phyloP scores from a whole-genome alignment of 2,888 invertebrate genomes.

The Athalia cordata region DNA sequence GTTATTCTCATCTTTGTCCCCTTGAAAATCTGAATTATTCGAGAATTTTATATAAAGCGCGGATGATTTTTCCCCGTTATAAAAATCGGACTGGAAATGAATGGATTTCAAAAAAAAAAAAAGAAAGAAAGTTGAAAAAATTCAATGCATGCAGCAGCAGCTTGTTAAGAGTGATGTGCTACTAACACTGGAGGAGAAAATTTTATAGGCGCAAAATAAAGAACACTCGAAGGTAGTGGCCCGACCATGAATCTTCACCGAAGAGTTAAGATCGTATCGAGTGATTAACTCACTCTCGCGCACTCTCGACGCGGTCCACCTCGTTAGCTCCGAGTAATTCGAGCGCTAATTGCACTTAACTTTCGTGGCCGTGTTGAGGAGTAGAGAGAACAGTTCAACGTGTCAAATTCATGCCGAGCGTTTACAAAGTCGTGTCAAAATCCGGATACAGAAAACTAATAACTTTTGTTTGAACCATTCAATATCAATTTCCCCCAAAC shows the following conservation, averaged over 20 bases:
- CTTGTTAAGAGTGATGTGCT: conserved; percentile 40
- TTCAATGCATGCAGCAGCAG: conserved; percentile 21
- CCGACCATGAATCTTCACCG: conserved; percentile 45
- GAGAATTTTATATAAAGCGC: too few species aligned
- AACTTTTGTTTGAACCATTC: not conserved
- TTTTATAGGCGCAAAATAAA: conserved; percentile 32
- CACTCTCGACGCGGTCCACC: conserved; percentile 61
- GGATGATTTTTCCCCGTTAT: too few species aligned
- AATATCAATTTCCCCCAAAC: not conserved
- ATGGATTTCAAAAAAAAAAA: conserved; percentile 8
- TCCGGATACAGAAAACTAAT: not conserved
- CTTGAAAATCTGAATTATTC: too few species aligned
- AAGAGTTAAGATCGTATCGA: conserved; percentile 65
- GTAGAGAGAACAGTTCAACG: conserved; percentile 1
- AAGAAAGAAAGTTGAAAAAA: not conserved
- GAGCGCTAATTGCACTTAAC: conserved; percentile 70
- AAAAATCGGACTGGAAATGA: too few species aligned
- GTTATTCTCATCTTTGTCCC: not conserved
- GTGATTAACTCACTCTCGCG: conserved; percentile 62
- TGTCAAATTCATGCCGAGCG: not conserved
- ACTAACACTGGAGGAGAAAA: conserved; percentile 28
- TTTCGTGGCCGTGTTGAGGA: conserved; percentile 43
- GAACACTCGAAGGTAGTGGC: conserved; percentile 38
- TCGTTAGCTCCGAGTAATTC: conserved; percentile 72
- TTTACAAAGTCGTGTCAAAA: not conserved